Conservation (phyloP, 2,888 invertebrate species). For the Eilema caniola region DNA sequence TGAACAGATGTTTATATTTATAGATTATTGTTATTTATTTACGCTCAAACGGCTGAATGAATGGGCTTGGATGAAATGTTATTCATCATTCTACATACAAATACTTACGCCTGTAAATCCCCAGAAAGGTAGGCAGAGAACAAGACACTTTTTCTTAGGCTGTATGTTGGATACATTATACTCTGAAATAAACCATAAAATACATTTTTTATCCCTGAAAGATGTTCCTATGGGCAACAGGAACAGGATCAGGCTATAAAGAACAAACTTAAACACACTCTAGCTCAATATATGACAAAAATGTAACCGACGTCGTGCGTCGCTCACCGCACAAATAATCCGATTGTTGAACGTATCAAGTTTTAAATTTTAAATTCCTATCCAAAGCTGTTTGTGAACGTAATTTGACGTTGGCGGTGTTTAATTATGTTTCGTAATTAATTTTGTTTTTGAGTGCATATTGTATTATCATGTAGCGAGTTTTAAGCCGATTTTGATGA, state of each 20-base stretch:
- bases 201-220: too few species aligned
- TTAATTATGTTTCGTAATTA: slow-evolving; percentile 46
- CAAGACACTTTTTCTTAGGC: too few species aligned
- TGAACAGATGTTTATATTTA: too few species aligned
- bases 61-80: too few species aligned
- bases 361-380: slow-evolving; percentile 62
- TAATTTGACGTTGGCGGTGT: slow-evolving; percentile 45
- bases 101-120: too few species aligned
- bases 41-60: too few species aligned
- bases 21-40: too few species aligned
- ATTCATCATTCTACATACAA: too few species aligned
- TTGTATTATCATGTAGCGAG: slow-evolving; percentile 12
- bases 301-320: slow-evolving; percentile 31
- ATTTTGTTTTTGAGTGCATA: slow-evolving; percentile 32
- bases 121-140: too few species aligned
- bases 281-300: slow-evolving; percentile 37
- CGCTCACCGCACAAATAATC: slow-evolving; percentile 41
- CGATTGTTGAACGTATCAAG: slow-evolving; percentile 54
- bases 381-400: slow-evolving; percentile 52
- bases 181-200: too few species aligned
- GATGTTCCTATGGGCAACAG: too few species aligned
- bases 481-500: slow-evolving; percentile 8
- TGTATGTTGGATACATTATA: too few species aligned
- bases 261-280: slow-evolving; percentile 35
- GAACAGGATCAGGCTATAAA: background rate